phyloP scores from a whole-genome alignment of 1,140 invertebrate species.

The Drosophila novamexicana region DNA sequence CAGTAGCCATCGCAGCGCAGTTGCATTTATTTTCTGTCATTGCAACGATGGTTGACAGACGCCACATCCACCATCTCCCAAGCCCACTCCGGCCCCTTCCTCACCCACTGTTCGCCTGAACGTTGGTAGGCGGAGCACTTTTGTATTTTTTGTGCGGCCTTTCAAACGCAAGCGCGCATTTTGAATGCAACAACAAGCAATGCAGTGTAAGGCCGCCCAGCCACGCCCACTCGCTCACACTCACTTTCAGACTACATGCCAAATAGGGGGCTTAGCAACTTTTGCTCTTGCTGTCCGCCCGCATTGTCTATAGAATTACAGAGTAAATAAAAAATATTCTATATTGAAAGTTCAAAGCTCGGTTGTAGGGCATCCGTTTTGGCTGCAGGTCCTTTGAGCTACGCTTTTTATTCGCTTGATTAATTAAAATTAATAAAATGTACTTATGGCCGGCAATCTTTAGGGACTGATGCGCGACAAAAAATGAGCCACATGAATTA shows the following conservation, averaged over 20 bases:
- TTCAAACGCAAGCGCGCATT: slow-evolving; percentile 84
- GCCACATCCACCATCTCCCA: slow-evolving; percentile 6
- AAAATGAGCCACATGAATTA: slow-evolving; percentile 62
- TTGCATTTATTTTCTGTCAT: slow-evolving; percentile 66
- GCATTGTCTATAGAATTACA: slow-evolving; percentile 39
- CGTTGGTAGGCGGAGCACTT: slow-evolving; percentile 78
- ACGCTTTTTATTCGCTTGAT: slow-evolving; percentile 61
- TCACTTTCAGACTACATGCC: slow-evolving; percentile 9
- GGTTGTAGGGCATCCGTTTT: slow-evolving; percentile 52
- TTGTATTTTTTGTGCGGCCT: slow-evolving; percentile 74
- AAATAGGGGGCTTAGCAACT: slow-evolving; percentile 67
- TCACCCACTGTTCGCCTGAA: neutral
- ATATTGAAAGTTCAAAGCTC: slow-evolving; percentile 72
- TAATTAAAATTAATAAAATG: slow-evolving; percentile 73
- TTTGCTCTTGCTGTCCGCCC: slow-evolving; percentile 19
- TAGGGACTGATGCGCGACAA: slow-evolving; percentile 47
- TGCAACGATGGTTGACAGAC: slow-evolving; percentile 63
- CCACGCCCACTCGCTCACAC: neutral
- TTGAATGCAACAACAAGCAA: slow-evolving; percentile 68
- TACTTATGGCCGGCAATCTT: slow-evolving; percentile 65
- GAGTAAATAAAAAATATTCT: slow-evolving; percentile 53
- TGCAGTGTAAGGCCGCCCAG: neutral
- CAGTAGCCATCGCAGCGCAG: slow-evolving; percentile 41
- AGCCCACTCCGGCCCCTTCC: neutral
- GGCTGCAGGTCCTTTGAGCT: slow-evolving; percentile 59